These are phyloP conservation scores for Gobio occitaniae DNA, from an alignment of 2,797 vertebrate species.

Conservation along the genomic window DNA sequence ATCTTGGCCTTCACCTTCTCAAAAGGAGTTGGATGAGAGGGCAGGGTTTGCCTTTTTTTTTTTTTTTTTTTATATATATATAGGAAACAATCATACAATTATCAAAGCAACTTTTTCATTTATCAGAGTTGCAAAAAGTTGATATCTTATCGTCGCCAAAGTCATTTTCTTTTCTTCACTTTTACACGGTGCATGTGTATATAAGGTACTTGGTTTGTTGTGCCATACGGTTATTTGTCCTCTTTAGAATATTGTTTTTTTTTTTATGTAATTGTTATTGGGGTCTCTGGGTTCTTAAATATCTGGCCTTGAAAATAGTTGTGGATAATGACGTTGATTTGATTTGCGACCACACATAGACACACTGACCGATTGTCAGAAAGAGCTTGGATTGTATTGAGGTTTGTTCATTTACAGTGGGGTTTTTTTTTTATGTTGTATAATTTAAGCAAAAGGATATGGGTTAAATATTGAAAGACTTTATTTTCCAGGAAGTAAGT, in stretches of 20 bases:
- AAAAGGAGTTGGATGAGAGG: constrained; percentile 27
- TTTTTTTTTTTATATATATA: background rate
- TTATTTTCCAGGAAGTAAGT: constrained; percentile 46
- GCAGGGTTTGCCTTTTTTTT: constrained; percentile 36
- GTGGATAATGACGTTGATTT: constrained; percentile 36
- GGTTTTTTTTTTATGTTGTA: constrained; percentile 66
- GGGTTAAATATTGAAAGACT: constrained; percentile 61
- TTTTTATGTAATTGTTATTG: constrained; percentile 57
- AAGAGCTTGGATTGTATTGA: constrained; percentile 59
- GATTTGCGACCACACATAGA: constrained; percentile 48
- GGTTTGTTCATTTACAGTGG: constrained; percentile 65
- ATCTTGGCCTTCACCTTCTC: constrained; percentile 15
- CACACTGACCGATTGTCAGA: constrained; percentile 57
- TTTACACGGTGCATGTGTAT: constrained; percentile 74
- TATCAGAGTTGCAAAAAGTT: constrained; percentile 58
- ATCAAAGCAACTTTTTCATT: constrained; percentile 66
- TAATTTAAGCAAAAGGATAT: constrained; percentile 76
- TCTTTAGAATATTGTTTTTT: constrained; percentile 24
- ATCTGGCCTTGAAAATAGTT: constrained; percentile 68
- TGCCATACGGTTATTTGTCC: constrained; percentile 59
- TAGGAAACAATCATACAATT: constrained; percentile 53
- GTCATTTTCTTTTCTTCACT: background rate
- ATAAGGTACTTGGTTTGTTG: constrained; percentile 75
- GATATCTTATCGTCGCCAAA: constrained; percentile 63
- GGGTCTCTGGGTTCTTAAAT: constrained; percentile 57